Evolutionary conservation across 2,888 invertebrate genomes (phyloP), one percentile per base, ranked within the genome.

Genomic region (Drosophila affinis): DNA sequence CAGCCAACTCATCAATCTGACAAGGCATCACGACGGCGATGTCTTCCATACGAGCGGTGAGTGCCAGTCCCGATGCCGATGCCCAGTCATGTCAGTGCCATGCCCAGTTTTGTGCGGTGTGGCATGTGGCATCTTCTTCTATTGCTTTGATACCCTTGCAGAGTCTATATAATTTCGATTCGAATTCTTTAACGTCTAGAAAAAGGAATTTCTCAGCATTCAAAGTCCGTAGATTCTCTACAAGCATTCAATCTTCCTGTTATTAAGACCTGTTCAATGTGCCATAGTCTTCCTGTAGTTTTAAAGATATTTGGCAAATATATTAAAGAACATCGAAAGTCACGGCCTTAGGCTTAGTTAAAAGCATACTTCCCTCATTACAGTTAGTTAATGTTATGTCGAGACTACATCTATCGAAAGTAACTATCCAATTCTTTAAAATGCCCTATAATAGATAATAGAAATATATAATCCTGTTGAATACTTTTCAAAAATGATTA

Each of bases 21-120:
- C 92, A 51, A 88, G 92, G 79, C 91, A 92, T 78, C 91, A 92
- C 87, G 91, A 92, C 74, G 92, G 92, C 63, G 92, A 92, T 86
- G 79, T 91, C 56, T 92, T 92, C 81, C 89, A 86, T 69, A 90
- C 92, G 49, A 90, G 80, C 77, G 92, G 92, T 92, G 82, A 91
- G 58, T 58, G 56, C 34, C 67, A 67, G 44, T 55, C 68, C 34
- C 65, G 45, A 18, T 51, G 57, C 34, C 55, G 44, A 54, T 51
- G 46, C 54, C 59, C 54, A 45, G 9, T 21, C 53, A 39, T 49
- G 44, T 55, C 45, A 45, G 32, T 56, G 62, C 29, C 44, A 27
- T 27, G 14, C 27, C 46, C 27, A 45, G 44, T 47, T 47, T 21
- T 32, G 29, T 29, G 18, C 48, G 69, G 70, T 29, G 18, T 53